Percentiles rank a stretch among this genome's conserved stretches.
Evolutionary conservation across 2,888 invertebrate genomes (phyloP).

Genomic region (Hirtodrosophila confusa): DNA sequence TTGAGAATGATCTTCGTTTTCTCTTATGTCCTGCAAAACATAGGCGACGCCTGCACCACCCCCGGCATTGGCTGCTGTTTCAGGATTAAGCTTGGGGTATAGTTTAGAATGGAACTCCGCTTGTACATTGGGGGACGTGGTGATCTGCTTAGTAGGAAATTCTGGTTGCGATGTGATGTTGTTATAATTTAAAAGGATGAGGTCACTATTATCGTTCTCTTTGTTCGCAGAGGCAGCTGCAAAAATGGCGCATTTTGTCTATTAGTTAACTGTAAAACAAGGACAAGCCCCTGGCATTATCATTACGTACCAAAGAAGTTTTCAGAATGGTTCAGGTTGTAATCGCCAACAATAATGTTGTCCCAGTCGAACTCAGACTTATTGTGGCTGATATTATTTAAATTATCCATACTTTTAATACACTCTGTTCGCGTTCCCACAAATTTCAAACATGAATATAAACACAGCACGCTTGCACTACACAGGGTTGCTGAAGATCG

Average conservation of each 20-base stretch:
- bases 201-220: conserved; percentile 21
- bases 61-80: too few species aligned
- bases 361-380: conserved; percentile 76
- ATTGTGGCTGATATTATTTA: neutral
- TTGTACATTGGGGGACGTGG: too few species aligned
- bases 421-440: conserved; percentile 11
- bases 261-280: conserved; percentile 37
- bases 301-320: conserved; percentile 76
- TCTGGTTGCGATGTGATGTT: conserved; percentile 1
- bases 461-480: conserved; percentile 10
- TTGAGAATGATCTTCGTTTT: too few species aligned
- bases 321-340: conserved; percentile 74
- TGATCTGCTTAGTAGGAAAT: too few species aligned
- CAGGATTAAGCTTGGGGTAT: too few species aligned
- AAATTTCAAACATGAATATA: conserved; percentile 40
- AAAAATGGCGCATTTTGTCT: conserved; percentile 50
- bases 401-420: conserved; percentile 22
- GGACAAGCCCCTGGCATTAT: too few species aligned
- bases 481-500: conserved; percentile 14
- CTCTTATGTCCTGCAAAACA: too few species aligned
- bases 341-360: conserved; percentile 77
- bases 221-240: conserved; percentile 26
- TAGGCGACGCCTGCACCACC: too few species aligned
- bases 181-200: conserved; percentile 34
- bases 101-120: too few species aligned